phyloP scores from a whole-genome alignment of 2,797 vertebrate species.

The Diglossa cyanea region DNA sequence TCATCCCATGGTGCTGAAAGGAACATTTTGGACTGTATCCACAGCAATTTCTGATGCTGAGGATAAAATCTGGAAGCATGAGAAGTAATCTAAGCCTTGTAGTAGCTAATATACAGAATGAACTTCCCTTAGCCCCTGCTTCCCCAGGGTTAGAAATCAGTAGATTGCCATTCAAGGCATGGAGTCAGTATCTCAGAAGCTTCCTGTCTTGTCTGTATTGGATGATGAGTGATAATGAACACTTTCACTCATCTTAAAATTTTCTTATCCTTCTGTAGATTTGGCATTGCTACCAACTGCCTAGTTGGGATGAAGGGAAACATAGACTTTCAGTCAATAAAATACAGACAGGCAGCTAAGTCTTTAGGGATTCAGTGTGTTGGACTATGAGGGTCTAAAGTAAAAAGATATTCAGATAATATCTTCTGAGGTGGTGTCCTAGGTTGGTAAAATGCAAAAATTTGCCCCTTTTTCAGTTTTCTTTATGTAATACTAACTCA shows the following conservation, averaged over 20 bases:
- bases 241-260: neutral
- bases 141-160: neutral
- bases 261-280: neutral
- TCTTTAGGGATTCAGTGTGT: neutral
- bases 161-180: neutral
- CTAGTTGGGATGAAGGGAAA: neutral
- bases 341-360: neutral
- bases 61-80: neutral
- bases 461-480: neutral
- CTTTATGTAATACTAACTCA: neutral
- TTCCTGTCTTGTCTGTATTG: neutral
- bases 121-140: neutral
- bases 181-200: neutral
- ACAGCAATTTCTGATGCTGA: neutral
- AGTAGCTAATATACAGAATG: neutral
- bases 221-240: neutral
- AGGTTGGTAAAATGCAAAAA: neutral
- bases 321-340: neutral
- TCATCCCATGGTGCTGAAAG: fast-evolving
- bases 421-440: neutral
- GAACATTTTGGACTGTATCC: neutral
- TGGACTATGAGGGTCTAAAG: neutral
- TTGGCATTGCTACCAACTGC: neutral
- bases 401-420: neutral
- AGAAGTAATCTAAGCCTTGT: neutral